Evolutionary conservation across 2,888 invertebrate species (phyloP).

Genomic region (Idaea dimidiata): DNA sequence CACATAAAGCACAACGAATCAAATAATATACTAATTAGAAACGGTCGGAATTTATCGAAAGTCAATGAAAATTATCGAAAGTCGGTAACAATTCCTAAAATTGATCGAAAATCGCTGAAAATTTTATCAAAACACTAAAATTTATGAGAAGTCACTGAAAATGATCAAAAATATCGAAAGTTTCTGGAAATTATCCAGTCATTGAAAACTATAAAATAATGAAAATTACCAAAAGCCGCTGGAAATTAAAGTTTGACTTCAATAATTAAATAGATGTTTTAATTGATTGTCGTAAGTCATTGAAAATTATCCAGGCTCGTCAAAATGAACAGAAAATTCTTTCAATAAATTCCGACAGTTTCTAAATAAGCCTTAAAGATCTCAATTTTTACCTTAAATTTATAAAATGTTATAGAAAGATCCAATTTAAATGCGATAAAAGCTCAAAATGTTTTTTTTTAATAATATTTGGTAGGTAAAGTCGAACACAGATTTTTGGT

Average conservation of each 20-base stretch:
- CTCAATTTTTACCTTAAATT: background rate
- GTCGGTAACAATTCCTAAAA: too few relatives aligned
- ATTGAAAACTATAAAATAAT: too few relatives aligned
- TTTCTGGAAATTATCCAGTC: too few relatives aligned
- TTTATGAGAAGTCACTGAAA: too few relatives aligned
- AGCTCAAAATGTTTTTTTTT: background rate
- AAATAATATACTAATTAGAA: slow-evolving; percentile 18
- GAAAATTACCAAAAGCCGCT: too few relatives aligned
- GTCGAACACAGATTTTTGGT: background rate
- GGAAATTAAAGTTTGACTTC: too few relatives aligned
- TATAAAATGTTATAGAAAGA: background rate
- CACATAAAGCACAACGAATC: slow-evolving; percentile 26
- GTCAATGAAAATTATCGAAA: background rate
- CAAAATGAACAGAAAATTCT: background rate
- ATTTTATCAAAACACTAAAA: too few relatives aligned
- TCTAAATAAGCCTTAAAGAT: background rate
- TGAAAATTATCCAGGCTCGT: background rate
- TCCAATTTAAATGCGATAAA: background rate
- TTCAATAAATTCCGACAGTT: background rate
- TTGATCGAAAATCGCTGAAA: too few relatives aligned
- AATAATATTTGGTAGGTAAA: background rate
- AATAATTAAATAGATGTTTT: too few relatives aligned
- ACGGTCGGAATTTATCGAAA: background rate
- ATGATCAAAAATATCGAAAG: too few relatives aligned
- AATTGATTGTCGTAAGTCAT: too few relatives aligned